A percentile compares a stretch with the other conserved stretches of the same genome.
Evolutionary conservation across 2,888 invertebrate genomes (phyloP).

Genomic region (Drosophila recens): DNA sequence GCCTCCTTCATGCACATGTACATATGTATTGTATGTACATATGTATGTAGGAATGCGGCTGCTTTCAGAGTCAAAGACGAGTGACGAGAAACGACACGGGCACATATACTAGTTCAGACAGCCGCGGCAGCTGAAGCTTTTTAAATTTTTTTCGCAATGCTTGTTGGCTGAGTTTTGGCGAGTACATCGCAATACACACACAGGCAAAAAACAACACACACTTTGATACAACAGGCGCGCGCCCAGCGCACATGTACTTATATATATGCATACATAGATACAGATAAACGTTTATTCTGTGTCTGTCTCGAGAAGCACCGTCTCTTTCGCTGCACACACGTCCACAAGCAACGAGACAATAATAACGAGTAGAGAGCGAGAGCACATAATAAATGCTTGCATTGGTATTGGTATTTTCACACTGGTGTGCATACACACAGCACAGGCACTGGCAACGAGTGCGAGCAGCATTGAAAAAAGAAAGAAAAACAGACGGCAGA

Average conservation of each 20-base stretch:
- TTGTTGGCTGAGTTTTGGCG: constrained; percentile 37
- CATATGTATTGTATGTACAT: neutral
- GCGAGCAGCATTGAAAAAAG: constrained; percentile 84
- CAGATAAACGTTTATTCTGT: constrained; percentile 51
- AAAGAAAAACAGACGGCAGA: constrained; percentile 84
- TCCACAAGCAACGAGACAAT: constrained; percentile 57
- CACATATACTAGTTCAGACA: constrained; percentile 22
- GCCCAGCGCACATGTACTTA: constrained; percentile 48
- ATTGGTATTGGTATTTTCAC: constrained; percentile 61
- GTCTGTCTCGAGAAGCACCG: constrained; percentile 50
- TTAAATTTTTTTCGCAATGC: constrained; percentile 50
- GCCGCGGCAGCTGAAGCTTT: constrained; percentile 43
- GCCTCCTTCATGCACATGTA: constrained; percentile 29
- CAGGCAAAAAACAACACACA: constrained; percentile 25
- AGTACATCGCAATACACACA: constrained; percentile 48
- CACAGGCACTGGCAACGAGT: constrained; percentile 69
- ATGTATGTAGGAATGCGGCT: constrained; percentile 5
- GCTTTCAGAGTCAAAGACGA: constrained; percentile 36
- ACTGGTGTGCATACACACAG: constrained; percentile 70
- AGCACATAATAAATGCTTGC: constrained; percentile 49
- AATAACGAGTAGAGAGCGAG: constrained; percentile 60
- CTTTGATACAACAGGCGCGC: constrained; percentile 50
- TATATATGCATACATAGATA: constrained; percentile 25
- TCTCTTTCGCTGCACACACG: constrained; percentile 66
- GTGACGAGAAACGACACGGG: constrained; percentile 35